phyloP scores from a whole-genome alignment of 2,888 invertebrate genomes.

The Luperina nickerlii region DNA sequence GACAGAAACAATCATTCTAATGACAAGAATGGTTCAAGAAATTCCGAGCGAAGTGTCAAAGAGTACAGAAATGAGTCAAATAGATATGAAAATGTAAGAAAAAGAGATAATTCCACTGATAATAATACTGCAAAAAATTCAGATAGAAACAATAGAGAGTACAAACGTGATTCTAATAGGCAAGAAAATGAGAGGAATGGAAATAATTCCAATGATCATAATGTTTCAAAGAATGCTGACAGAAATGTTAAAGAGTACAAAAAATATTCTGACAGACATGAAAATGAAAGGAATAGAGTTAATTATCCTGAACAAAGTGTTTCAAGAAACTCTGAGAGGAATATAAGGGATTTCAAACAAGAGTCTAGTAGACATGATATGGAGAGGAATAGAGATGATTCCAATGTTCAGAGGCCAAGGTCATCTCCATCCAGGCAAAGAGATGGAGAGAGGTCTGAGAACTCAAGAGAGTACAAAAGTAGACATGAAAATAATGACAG shows the following conservation, averaged over 20 bases:
- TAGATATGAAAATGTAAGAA: slow-evolving; percentile 45
- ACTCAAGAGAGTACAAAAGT: slow-evolving; percentile 47
- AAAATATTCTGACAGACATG: slow-evolving; percentile 38
- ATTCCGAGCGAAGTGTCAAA: slow-evolving; percentile 43
- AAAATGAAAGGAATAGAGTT: slow-evolving; percentile 42
- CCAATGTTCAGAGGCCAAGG: slow-evolving; percentile 44
- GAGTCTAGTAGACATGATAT: slow-evolving; percentile 38
- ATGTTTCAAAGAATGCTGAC: slow-evolving; percentile 50
- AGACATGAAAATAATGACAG: slow-evolving; percentile 40
- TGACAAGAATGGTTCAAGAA: slow-evolving; percentile 50
- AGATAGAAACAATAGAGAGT: slow-evolving; percentile 41
- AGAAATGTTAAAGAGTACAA: slow-evolving; percentile 47
- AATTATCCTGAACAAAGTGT: slow-evolving; percentile 32
- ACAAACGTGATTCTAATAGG: slow-evolving; percentile 42
- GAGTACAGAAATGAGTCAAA: slow-evolving; percentile 37
- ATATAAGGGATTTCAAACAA: slow-evolving; percentile 37
- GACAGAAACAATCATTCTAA: slow-evolving; percentile 43
- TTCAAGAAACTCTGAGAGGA: slow-evolving; percentile 56
- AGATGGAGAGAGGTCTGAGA: slow-evolving; percentile 53
- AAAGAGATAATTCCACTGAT: slow-evolving; percentile 34
- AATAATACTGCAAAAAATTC: slow-evolving; percentile 41
- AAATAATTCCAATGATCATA: slow-evolving; percentile 39
- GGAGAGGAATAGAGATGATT: slow-evolving; percentile 44
- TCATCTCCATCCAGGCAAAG: slow-evolving; percentile 47
- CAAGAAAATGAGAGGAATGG: slow-evolving; percentile 48